These are phyloP conservation scores for Acholoe squamosa DNA, from an alignment of 2,888 invertebrate species.

Conservation along the genomic window DNA sequence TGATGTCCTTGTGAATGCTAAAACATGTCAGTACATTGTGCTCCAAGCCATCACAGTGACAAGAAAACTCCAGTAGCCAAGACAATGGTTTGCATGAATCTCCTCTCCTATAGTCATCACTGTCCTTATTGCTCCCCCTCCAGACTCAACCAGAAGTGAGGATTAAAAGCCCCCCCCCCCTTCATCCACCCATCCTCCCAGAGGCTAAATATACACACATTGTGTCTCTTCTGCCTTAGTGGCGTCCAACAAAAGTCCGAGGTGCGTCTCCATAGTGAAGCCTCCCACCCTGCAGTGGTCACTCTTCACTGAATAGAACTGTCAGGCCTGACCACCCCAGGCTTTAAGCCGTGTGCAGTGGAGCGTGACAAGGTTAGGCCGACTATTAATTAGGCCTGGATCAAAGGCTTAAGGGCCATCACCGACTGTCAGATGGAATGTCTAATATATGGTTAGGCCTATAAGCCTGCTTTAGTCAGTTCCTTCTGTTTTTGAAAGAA, in stretches of 20 bases:
- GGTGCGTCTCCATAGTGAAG: too few species aligned
- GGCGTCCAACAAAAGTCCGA: background rate
- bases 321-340: background rate
- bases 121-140: background rate
- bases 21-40: too few species aligned
- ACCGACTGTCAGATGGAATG: too few species aligned
- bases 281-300: background rate
- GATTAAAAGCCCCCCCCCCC: background rate
- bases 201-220: conserved; percentile 14
- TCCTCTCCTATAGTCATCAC: background rate
- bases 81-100: too few species aligned
- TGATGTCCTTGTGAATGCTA: too few species aligned
- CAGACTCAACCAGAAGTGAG: background rate
- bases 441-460: too few species aligned
- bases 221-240: conserved; percentile 16
- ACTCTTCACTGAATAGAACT: conserved; percentile 22
- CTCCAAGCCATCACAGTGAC: too few species aligned
- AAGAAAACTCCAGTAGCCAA: too few species aligned
- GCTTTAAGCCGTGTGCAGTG: background rate
- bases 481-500: too few species aligned
- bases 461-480: too few species aligned
- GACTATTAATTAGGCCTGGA: conserved; percentile 22
- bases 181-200: background rate
- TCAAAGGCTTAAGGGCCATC: background rate
- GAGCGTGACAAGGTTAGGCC: background rate